phyloP scores from a whole-genome alignment of 2,113 vertebrate species.

The Oxyura jamaicensis region DNA sequence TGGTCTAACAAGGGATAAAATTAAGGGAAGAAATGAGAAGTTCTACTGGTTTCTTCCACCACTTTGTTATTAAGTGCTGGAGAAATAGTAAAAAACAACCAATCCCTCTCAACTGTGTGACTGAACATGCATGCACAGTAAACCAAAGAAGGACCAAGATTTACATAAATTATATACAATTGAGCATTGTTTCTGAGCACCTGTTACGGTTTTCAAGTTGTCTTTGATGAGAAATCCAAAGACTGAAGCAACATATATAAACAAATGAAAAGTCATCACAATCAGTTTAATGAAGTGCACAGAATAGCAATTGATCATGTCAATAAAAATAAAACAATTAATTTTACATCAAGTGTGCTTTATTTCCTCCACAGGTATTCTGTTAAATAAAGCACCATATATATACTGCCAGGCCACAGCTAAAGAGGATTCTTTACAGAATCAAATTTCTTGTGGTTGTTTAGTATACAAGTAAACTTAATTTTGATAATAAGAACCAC shows the following conservation, averaged over 20 bases:
- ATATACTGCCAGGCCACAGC: conserved; percentile 98
- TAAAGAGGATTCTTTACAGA: conserved; percentile 99
- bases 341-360: conserved; percentile 98
- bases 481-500: conserved; percentile 98
- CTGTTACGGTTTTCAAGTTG: neutral
- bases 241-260: conserved; percentile 78
- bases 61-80: neutral
- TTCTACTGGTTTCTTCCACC: neutral
- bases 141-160: neutral
- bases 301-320: conserved; percentile 86
- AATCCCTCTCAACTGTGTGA: neutral
- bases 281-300: conserved; percentile 89
- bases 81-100: neutral
- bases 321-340: conserved; percentile 98
- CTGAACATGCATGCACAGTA: neutral
- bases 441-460: conserved; percentile 99
- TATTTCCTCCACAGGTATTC: conserved; percentile 95
- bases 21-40: neutral
- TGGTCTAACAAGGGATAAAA: neutral
- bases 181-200: neutral
- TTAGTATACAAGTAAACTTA: conserved; percentile 99
- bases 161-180: neutral
- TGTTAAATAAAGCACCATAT: conserved; percentile 99
- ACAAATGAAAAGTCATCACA: conserved; percentile 86
- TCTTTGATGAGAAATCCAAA: conserved; percentile 59